Conservation (phyloP, 2,888 invertebrate genomes). For the Caenorhabditis doughertyi region DNA sequence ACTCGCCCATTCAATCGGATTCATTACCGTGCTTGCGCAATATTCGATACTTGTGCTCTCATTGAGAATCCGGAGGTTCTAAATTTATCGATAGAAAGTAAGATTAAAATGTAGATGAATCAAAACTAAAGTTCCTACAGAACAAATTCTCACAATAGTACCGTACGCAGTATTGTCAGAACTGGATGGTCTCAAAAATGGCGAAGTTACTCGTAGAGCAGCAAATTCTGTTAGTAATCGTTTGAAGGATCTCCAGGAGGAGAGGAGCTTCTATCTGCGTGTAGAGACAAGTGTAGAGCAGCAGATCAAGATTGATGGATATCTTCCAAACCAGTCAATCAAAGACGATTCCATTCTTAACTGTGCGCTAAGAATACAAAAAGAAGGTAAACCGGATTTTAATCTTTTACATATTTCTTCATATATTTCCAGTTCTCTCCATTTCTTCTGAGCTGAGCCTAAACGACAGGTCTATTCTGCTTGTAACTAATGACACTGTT, state of each 20-base stretch:
- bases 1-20: neutral
- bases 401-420: neutral
- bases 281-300: slow-evolving; percentile 33
- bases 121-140: slow-evolving; percentile 14
- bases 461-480: neutral
- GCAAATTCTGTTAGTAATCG: neutral
- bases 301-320: neutral
- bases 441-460: neutral
- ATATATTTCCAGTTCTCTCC: slow-evolving; percentile 23
- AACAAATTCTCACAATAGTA: slow-evolving; percentile 33
- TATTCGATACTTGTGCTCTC: slow-evolving; percentile 41
- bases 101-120: neutral
- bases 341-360: slow-evolving; percentile 45
- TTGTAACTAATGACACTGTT: slow-evolving; percentile 30
- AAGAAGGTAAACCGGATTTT: slow-evolving; percentile 26
- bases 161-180: slow-evolving; percentile 36
- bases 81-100: slow-evolving; percentile 17
- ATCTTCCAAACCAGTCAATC: neutral
- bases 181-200: slow-evolving; percentile 42
- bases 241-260: neutral
- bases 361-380: slow-evolving; percentile 33
- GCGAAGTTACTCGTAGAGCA: neutral
- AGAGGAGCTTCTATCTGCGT: neutral
- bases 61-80: slow-evolving; percentile 1
- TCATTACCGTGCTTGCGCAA: slow-evolving; percentile 20